phyloP scores from a whole-genome alignment of 2,113 vertebrate species.

The Brachyhypopomus occidentalis region DNA sequence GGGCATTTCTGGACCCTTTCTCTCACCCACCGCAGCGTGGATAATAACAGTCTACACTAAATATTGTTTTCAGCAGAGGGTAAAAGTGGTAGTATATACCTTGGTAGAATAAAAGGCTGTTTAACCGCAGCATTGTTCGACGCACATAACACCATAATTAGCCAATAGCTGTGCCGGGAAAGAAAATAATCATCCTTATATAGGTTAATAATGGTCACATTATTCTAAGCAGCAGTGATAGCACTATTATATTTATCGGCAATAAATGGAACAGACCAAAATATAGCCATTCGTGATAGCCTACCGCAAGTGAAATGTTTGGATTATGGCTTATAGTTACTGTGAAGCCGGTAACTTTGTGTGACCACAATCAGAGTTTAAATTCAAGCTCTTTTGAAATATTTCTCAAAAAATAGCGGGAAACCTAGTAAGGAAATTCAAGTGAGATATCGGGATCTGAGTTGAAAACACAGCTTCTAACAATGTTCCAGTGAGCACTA shows the following conservation, averaged over 20 bases:
- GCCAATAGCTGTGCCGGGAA: background rate
- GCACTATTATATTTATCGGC: background rate
- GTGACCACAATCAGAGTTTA: too few species aligned
- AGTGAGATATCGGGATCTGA: background rate
- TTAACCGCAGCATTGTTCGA: background rate
- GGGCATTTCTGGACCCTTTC: background rate
- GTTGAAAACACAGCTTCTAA: conserved; percentile 8
- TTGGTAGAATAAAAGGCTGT: background rate
- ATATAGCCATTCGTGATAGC: too few species aligned
- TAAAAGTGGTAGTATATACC: conserved; percentile 13
- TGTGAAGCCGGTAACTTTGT: background rate
- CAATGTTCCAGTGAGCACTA: background rate
- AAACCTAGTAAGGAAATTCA: too few species aligned
- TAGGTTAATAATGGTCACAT: background rate
- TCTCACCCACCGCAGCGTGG: conserved; percentile 6
- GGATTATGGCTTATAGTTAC: background rate
- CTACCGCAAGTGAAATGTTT: background rate
- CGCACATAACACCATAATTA: background rate
- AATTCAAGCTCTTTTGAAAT: too few species aligned
- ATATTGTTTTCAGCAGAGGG: background rate
- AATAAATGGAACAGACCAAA: background rate
- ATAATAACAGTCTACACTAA: conserved; percentile 18
- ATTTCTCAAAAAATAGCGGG: too few species aligned
- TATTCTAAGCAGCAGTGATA: background rate
- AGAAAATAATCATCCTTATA: background rate